A percentile compares a stretch with the other conserved stretches of the same genome.
Evolutionary conservation across 1,140 invertebrate genomes (phyloP).

Genomic region (Ceratoteleas bidentatus): DNA sequence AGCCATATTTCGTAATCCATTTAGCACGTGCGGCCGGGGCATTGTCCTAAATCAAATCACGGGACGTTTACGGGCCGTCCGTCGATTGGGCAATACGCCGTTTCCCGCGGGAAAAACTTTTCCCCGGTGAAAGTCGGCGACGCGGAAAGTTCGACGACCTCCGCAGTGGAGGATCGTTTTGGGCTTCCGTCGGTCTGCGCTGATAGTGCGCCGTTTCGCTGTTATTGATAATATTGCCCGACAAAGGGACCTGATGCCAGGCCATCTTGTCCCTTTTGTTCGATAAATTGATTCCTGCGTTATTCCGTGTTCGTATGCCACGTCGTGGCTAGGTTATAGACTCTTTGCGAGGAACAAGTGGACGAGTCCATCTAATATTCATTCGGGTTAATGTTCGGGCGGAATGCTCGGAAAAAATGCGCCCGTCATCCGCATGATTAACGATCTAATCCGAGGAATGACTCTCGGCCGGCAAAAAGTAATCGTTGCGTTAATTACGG

Average conservation of each 20-base stretch:
- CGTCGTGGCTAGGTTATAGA: constrained; percentile 9
- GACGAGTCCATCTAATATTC: constrained; percentile 1
- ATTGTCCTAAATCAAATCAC: too few relatives aligned
- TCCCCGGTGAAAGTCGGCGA: constrained; percentile 6
- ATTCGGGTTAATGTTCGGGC: constrained; percentile 19
- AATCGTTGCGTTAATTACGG: too few relatives aligned
- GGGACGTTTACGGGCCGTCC: background rate
- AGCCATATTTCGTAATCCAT: too few relatives aligned
- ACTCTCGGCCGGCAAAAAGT: background rate
- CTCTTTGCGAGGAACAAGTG: constrained; percentile 26
- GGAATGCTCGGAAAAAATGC: constrained; percentile 4
- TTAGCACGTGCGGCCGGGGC: too few relatives aligned
- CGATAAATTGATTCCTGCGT: constrained; percentile 38
- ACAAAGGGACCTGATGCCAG: constrained; percentile 16
- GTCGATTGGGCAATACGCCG: constrained; percentile 9
- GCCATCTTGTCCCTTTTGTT: constrained; percentile 29
- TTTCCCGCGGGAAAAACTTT: constrained; percentile 7
- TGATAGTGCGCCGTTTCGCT: constrained; percentile 23
- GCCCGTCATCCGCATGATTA: background rate
- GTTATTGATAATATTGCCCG: constrained; percentile 32
- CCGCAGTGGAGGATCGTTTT: constrained; percentile 25
- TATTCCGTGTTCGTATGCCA: constrained; percentile 8
- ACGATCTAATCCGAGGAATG: constrained; percentile 20
- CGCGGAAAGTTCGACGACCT: constrained; percentile 31
- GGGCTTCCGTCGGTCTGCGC: constrained; percentile 7